These are phyloP conservation scores for Ceramica pisi DNA, from an alignment of 2,888 invertebrate species.

Conservation along the genomic window DNA sequence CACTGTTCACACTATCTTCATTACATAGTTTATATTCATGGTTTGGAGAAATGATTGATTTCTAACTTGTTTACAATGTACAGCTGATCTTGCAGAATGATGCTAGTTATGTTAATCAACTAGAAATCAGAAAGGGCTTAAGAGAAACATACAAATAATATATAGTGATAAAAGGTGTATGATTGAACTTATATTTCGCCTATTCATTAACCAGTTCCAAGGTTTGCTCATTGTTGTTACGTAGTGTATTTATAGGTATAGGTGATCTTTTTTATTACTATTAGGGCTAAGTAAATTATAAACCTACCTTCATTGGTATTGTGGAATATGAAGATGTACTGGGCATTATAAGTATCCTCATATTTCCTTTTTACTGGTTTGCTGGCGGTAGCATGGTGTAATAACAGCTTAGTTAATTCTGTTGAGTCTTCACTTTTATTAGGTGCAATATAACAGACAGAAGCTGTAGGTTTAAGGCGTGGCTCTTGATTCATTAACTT, in stretches of 20 bases:
- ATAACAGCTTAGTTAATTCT: constrained; percentile 8
- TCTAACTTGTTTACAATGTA: constrained; percentile 4
- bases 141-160: background rate
- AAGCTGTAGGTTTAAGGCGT: constrained; percentile 16
- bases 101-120: constrained; percentile 6
- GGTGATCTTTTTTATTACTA: background rate
- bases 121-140: background rate
- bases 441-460: background rate
- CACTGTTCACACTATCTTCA: background rate
- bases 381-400: background rate
- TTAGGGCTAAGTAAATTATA: constrained; percentile 1
- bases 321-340: constrained; percentile 2
- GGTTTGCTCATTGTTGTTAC: background rate
- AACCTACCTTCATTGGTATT: constrained; percentile 7
- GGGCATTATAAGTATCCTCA: constrained; percentile 7
- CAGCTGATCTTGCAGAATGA: constrained; percentile 3
- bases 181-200: background rate
- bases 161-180: too few species aligned
- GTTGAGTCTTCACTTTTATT: constrained; percentile 9
- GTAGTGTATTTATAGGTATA: background rate
- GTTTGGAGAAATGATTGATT: constrained; percentile 1
- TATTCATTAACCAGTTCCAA: background rate
- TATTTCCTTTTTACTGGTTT: constrained; percentile 11
- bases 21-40: constrained; percentile 3
- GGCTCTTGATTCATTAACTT: background rate